These are phyloP conservation scores for Umimayanthus kanabou DNA, from an alignment of 92 coral and sea anemone species.

Conservation along the genomic window DNA sequence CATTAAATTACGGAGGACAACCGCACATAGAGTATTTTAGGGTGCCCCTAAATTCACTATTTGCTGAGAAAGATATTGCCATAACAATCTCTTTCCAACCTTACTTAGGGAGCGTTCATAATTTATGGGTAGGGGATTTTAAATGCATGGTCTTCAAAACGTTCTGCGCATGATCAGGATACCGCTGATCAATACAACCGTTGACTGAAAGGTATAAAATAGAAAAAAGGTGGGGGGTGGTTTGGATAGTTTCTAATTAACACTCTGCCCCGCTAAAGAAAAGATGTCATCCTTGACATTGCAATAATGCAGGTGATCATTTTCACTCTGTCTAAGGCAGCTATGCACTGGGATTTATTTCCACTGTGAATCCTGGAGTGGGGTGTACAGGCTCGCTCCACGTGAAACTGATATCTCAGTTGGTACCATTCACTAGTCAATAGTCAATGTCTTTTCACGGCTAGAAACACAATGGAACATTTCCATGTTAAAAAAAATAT, in stretches of 20 bases:
- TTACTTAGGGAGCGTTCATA: no score
- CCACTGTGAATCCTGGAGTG: background rate
- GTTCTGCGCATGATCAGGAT: no score
- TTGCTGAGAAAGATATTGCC: no score
- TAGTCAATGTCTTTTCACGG: background rate
- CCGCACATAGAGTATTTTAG: no score
- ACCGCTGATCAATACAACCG: no score
- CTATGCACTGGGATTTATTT: background rate
- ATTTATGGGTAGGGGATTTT: no score
- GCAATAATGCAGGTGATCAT: background rate
- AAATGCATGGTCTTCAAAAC: no score
- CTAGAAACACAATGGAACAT: background rate
- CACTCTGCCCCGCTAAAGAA: conserved; percentile 14
- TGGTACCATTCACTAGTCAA: conserved; percentile 14
- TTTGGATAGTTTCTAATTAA: background rate
- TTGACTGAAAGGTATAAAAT: no score
- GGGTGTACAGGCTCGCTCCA: conserved; percentile 1
- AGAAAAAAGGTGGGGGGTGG: background rate
- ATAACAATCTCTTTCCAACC: no score
- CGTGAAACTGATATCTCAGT: conserved; percentile 5
- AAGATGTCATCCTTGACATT: conserved; percentile 29
- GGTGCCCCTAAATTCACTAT: no score
- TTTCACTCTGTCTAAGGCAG: background rate
- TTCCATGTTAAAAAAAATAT: no score
- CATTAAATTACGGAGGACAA: no score